A percentile compares a stretch with the other conserved stretches of the same genome.
These are phyloP conservation scores for Epicauta chinensis DNA, from an alignment of 1,140 invertebrate genomes.

Conservation along the genomic window DNA sequence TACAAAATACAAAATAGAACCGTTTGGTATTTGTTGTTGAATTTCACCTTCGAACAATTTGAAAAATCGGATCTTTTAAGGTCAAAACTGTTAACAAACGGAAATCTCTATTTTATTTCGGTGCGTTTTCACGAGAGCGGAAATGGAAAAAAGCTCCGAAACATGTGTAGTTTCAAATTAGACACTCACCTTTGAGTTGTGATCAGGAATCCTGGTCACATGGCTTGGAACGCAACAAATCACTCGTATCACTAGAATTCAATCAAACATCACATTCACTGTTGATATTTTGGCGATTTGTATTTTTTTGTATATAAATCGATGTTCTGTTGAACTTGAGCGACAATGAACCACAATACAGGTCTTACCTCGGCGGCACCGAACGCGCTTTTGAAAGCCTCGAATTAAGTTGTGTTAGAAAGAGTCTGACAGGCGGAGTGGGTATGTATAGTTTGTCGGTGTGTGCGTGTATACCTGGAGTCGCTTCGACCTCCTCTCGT, in stretches of 20 bases:
- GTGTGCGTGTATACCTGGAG: constrained; percentile 14
- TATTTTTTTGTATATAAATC: too few relatives aligned
- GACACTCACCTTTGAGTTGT: constrained; percentile 12
- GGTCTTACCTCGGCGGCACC: constrained; percentile 13
- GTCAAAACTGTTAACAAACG: too few relatives aligned
- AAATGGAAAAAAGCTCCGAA: background rate
- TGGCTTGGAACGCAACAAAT: constrained; percentile 3
- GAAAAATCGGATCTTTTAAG: too few relatives aligned
- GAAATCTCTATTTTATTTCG: too few relatives aligned
- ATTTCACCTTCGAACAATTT: too few relatives aligned
- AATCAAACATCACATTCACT: background rate
- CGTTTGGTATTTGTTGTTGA: too few relatives aligned
- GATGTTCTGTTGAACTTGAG: too few relatives aligned
- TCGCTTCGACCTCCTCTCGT: constrained; percentile 1
- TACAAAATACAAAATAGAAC: too few relatives aligned
- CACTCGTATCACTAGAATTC: background rate
- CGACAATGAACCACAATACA: background rate
- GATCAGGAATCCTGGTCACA: constrained; percentile 5
- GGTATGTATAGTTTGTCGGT: constrained; percentile 11
- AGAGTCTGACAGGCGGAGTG: constrained; percentile 24
- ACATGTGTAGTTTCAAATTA: constrained; percentile 12
- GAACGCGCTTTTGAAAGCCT: constrained; percentile 17
- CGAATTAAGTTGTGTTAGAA: constrained; percentile 24
- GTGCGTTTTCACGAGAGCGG: too few relatives aligned
- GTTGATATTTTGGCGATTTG: background rate